Base-by-base conservation (phyloP, 2,797 vertebrate genomes). In the Passerculus sandwichensis region DNA sequence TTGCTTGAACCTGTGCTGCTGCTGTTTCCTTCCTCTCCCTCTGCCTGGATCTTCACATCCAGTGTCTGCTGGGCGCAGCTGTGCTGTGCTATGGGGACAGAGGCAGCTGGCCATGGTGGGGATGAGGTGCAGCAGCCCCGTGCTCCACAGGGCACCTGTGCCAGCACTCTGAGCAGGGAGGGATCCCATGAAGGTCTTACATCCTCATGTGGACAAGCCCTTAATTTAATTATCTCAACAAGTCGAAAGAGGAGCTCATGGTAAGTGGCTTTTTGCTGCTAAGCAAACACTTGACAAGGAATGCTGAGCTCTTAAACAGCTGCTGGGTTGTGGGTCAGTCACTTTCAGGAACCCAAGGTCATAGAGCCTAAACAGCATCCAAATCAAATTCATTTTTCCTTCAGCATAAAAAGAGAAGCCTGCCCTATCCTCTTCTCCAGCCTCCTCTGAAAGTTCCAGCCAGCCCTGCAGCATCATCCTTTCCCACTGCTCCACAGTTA, bases 401-500 rank as follows among this genome's bases (percentile, higher is more conserved):
- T 91, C 60, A 77, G 60, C 18, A 80, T 26, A 2, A 48, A 72
- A 34, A 40, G 57, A 77, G 2, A 40, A 50, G 12, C 14, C 20
- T 79, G 69, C 53, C 14, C 16, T 13, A 5, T 21, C 15, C 10
- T 64, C 13, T 83, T 38, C 22, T 29, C 15, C 44, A 80, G 44
- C 15, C 59, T 59, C 40, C 30, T 85, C 66, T 54, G 50, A 53
- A 81, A 75, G 65, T 62, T 69, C 42, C 65, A 91, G 73, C 53
- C 56, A 70, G 64, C 45, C 29, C 50, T 50, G n/a, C 75, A 62
- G 30, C 81, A 51, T 18, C 0, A 0, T 61, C 59, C 59, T 54
- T 45, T 22, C 71, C 71, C 54, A 0, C 12, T 15, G 44, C 44
- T 82, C 56, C 1, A 1, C 47, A 50, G 15, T 0, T 0, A 61